Percentiles rank a stretch among this genome's conserved stretches.
phyloP scores from a whole-genome alignment of 1,140 invertebrate species.

The Drosophila erecta region DNA sequence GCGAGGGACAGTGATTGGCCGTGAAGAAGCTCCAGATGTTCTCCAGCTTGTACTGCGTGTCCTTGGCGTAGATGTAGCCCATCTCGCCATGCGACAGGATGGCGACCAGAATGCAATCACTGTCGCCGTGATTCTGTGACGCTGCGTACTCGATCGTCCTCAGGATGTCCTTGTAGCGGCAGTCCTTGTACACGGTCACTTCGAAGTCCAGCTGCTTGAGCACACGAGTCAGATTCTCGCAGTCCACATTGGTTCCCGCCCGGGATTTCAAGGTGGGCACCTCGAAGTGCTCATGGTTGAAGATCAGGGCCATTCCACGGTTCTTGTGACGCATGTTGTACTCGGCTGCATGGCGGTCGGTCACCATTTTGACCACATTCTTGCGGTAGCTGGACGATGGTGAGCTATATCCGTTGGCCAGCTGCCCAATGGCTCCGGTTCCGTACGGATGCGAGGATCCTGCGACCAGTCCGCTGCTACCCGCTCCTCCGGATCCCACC shows the following conservation, averaged over 20 bases:
- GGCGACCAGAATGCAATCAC: constrained; percentile 92
- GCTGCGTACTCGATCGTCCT: constrained; percentile 88
- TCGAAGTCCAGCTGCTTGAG: constrained; percentile 91
- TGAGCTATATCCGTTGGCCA: constrained; percentile 68
- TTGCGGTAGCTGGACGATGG: constrained; percentile 59
- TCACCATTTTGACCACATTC: constrained; percentile 87
- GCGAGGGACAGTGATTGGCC: constrained; percentile 92
- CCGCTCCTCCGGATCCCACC: neutral
- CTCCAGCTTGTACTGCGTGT: constrained; percentile 93
- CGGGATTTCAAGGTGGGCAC: constrained; percentile 87
- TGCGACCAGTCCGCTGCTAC: constrained; percentile 14
- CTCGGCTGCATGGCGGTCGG: constrained; percentile 88
- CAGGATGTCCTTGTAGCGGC: constrained; percentile 88
- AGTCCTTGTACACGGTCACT: constrained; percentile 88
- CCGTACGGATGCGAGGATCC: constrained; percentile 35
- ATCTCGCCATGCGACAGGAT: constrained; percentile 96
- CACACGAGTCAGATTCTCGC: constrained; percentile 88
- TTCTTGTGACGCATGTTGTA: constrained; percentile 95
- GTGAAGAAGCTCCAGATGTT: constrained; percentile 94
- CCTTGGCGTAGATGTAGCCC: constrained; percentile 94
- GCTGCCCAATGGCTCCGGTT: constrained; percentile 74
- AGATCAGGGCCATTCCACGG: constrained; percentile 94
- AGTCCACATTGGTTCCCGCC: constrained; percentile 91
- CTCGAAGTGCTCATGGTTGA: constrained; percentile 94
- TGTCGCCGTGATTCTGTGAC: constrained; percentile 90